Conservation (phyloP, 2,797 vertebrate genomes). For the Lacerta bilineata region DNA sequence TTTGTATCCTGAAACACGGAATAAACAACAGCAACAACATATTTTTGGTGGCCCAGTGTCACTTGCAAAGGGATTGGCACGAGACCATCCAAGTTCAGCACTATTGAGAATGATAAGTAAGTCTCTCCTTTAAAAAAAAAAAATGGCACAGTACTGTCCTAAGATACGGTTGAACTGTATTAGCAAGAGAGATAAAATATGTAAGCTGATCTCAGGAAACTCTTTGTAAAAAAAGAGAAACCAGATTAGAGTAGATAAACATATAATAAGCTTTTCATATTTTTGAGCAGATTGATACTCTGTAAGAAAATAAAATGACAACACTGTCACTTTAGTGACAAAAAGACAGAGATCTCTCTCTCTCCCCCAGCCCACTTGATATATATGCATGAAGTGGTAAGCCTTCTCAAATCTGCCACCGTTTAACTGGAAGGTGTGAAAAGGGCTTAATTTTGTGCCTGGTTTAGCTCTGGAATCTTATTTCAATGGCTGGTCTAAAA, state of each 20-base stretch:
- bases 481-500: neutral
- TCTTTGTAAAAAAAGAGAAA: neutral
- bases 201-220: neutral
- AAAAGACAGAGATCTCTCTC: neutral
- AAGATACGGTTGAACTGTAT: neutral
- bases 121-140: neutral
- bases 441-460: neutral
- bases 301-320: neutral
- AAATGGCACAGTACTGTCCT: neutral
- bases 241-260: neutral
- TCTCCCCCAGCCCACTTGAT: neutral
- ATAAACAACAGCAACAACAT: neutral
- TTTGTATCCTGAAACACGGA: too few species aligned
- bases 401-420: neutral
- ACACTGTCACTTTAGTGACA: neutral
- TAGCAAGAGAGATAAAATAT: neutral
- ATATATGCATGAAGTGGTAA: neutral
- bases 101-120: neutral
- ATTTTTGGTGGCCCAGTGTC: neutral
- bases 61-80: neutral
- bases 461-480: neutral
- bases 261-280: neutral
- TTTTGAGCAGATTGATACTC: neutral
- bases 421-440: neutral
- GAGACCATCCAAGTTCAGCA: neutral